These are phyloP conservation scores for Ceratosolen solmsi DNA, from an alignment of 1,140 invertebrate species.

Conservation along the genomic window DNA sequence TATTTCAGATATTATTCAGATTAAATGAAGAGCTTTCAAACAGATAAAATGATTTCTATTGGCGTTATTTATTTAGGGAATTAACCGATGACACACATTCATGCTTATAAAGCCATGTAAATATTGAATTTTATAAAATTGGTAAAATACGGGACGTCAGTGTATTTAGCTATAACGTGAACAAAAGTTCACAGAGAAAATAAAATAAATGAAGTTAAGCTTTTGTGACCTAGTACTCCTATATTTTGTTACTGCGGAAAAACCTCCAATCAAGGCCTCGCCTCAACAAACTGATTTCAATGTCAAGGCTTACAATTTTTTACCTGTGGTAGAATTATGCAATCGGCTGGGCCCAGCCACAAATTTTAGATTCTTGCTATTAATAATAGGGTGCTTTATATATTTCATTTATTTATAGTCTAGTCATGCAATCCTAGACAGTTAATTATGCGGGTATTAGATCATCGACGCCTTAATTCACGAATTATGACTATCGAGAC, in stretches of 20 bases:
- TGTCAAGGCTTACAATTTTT: conserved; percentile 10
- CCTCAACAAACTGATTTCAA: conserved; percentile 22
- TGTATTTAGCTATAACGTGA: neutral
- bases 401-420: too few relatives aligned
- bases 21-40: too few relatives aligned
- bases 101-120: neutral
- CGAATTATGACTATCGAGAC: too few relatives aligned
- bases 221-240: conserved; percentile 6
- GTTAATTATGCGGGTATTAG: too few relatives aligned
- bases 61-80: neutral
- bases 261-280: neutral
- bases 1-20: too few relatives aligned
- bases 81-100: neutral
- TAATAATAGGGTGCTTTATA: neutral
- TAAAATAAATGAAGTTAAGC: conserved; percentile 3
- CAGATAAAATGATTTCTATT: neutral
- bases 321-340: neutral
- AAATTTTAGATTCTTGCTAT: too few relatives aligned
- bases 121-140: neutral
- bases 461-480: too few relatives aligned
- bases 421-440: too few relatives aligned
- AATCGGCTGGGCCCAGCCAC: neutral
- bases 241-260: neutral
- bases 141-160: neutral
- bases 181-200: neutral